A percentile compares a stretch with the other conserved stretches of the same genome.
These are phyloP conservation scores for Pyxicephalus adspersus DNA, from an alignment of 2,113 vertebrate genomes.

Conservation along the genomic window DNA sequence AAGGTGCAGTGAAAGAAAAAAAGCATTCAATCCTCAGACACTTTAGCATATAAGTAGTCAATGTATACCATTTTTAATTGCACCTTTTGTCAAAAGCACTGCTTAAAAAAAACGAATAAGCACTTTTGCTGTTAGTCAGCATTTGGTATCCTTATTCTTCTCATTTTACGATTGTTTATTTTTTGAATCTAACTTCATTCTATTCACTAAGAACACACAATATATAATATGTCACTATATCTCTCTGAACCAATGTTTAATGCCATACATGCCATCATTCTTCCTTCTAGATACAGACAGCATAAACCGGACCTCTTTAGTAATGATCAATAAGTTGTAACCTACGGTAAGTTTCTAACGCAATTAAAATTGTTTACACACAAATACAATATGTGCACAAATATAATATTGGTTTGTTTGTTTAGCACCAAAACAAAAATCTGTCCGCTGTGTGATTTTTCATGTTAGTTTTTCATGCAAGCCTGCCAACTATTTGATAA, in stretches of 20 bases:
- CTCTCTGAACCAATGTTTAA: neutral
- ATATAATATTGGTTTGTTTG: conserved; percentile 14
- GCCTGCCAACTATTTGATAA: conserved; percentile 57
- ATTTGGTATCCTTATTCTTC: no score
- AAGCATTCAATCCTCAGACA: no score
- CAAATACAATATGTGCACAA: neutral
- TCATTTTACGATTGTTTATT: no score
- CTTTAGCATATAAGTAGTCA: no score
- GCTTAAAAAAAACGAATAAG: no score
- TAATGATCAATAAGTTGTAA: neutral
- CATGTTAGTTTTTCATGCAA: conserved; percentile 43
- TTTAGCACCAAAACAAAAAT: conserved; percentile 42
- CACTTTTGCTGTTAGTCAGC: no score
- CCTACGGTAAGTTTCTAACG: neutral
- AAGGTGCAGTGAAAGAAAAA: no score
- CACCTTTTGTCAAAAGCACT: no score
- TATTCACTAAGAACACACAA: no score
- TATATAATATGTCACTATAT: no score
- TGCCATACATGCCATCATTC: neutral
- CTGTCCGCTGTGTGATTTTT: conserved; percentile 39
- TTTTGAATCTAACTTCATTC: no score
- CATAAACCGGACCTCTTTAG: neutral
- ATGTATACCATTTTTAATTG: no score
- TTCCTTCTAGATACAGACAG: neutral
- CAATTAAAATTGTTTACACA: conserved; percentile 3